Conservation (phyloP, 2,113 vertebrate species). For the pig (Sus scrofa) region DNA sequence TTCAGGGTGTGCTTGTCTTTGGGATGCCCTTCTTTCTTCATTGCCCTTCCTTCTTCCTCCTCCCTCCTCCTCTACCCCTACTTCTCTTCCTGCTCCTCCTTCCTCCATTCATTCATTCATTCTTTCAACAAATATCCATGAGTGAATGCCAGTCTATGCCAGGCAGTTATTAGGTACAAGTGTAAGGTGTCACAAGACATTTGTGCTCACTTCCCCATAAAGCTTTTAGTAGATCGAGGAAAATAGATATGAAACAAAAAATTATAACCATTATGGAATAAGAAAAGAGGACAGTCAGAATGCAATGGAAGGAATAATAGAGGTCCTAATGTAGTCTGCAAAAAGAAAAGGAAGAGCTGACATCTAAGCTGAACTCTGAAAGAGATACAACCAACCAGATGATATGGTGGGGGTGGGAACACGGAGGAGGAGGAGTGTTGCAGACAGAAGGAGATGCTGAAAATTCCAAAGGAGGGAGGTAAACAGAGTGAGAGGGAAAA, state of each 20-base stretch:
- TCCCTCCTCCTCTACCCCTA: not conserved
- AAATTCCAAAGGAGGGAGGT: not conserved
- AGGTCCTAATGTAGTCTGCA: not conserved
- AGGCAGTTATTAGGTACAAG: not conserved
- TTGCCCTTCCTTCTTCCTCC: not conserved
- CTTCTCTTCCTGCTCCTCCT: not conserved
- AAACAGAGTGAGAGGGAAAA: not conserved
- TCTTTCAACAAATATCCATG: not conserved
- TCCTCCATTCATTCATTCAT: not conserved
- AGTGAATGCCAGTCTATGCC: not conserved
- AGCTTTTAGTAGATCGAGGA: not conserved
- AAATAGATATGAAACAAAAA: not conserved
- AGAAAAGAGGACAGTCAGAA: not conserved
- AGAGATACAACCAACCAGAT: not conserved
- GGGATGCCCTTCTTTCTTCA: not conserved
- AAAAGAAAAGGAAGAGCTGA: not conserved
- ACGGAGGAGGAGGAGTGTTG: not conserved
- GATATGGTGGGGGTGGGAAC: accelerated
- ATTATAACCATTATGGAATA: not conserved
- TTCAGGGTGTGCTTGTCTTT: not conserved
- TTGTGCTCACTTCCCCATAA: not conserved
- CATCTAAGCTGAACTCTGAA: not conserved
- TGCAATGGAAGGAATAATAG: not conserved
- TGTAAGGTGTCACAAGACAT: not conserved
- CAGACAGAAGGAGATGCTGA: not conserved